Percentiles rank a stretch among this genome's conserved stretches.
Conservation (phyloP, 2,113 vertebrate species). For the Passer montanus region DNA sequence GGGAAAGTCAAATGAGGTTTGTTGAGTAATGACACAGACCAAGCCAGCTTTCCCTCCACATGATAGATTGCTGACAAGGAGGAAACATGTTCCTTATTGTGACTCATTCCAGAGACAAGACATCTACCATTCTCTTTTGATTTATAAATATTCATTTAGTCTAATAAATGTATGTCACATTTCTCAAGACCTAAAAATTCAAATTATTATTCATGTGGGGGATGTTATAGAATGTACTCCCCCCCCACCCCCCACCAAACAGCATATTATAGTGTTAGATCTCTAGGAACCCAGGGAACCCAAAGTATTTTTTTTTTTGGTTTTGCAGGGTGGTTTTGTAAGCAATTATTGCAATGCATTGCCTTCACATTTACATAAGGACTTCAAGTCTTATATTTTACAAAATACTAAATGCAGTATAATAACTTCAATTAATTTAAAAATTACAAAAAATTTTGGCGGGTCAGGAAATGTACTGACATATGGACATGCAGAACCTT, state of each 20-base stretch:
- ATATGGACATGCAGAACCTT: not conserved
- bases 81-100: not conserved
- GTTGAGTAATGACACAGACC: not conserved
- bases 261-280: not conserved
- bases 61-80: not conserved
- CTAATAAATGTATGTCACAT: not conserved
- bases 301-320: not conserved
- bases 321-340: not conserved
- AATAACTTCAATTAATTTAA: not conserved
- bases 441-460: not conserved
- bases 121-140: not conserved
- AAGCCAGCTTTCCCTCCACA: not conserved
- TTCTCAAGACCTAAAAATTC: not conserved
- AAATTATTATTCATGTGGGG: not conserved
- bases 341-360: not conserved
- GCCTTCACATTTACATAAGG: not conserved
- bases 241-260: not conserved
- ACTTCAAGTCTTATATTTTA: not conserved
- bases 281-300: not conserved
- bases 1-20: not conserved
- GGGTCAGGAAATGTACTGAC: not conserved
- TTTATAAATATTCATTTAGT: not conserved
- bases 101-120: not conserved
- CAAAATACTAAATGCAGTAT: not conserved
- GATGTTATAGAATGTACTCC: not conserved